Evolutionary conservation across 2,888 invertebrate genomes (phyloP), one percentile per base, ranked within the genome.

Genomic region (Drosophila mimica): DNA sequence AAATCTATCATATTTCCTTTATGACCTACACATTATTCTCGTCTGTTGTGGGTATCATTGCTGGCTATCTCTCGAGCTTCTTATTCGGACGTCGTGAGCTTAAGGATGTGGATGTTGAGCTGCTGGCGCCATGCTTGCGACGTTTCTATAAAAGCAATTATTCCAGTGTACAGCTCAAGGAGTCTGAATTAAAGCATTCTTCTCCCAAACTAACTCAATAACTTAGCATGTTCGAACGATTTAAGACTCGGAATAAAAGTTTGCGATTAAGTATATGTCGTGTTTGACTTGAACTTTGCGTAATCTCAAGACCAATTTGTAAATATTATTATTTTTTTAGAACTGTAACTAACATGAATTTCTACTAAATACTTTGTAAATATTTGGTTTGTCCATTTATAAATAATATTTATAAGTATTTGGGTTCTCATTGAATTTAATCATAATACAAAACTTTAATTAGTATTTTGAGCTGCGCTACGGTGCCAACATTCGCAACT

Each of bases 381-480:
- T 52, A 60, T 43, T 4, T 43, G 34, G 7, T 46, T 30, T 34
- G 8, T 2, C 1, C 5, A 30, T 11, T 25, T 11, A 17, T 38
- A 30, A 48, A 51, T 7, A 34, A 11, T 43, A 36, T 25, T 15
- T 38, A 6, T 30, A 52, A 20, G 17, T 31, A 20, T 13, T 67
- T n/a, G 1, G 20, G 8, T 15, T 51, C 9, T 46, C 13, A 13
- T 57, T 60, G 25, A 54, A 54, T 40, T 28, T 51, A 33, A 51
- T 46, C 2, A 31, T n/a, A 38, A 40, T 49, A 66, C 73, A 13
- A 13, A 69, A 70, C 33, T 69, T 56, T 30, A 94, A 94, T 90
- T 93, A 95, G 95, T 96, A 96, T 91, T 94, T 96, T 90, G 96
- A 96, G 78, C 94, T 94, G 92, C 94, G 96, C 83, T 97, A 96